A percentile compares a stretch with the other conserved stretches of the same genome.
Evolutionary conservation across 2,113 vertebrate genomes (phyloP).

Genomic region (Neomonachus schauinslandi): DNA sequence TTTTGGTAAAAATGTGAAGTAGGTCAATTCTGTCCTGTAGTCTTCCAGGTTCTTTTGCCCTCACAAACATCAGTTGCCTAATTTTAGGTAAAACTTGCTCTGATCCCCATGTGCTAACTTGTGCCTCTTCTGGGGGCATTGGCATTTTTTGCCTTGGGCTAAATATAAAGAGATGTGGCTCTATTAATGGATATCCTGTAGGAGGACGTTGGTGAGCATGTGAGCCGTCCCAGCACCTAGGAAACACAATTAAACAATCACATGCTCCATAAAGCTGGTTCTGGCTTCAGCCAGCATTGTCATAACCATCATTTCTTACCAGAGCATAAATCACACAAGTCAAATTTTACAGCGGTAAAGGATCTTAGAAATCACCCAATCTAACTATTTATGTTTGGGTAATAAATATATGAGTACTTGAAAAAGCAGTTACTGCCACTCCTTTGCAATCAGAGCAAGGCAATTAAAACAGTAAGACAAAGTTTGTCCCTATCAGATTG

Average conservation of each 20-base stretch:
- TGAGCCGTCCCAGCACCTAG: not conserved
- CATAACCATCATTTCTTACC: not conserved
- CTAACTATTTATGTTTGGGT: slow-evolving; percentile 8
- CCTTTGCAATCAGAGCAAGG: not conserved
- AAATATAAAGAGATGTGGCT: not conserved
- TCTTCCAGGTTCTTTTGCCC: not conserved
- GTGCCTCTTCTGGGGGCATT: not conserved
- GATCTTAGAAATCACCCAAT: not conserved
- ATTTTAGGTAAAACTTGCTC: not conserved
- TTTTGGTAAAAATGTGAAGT: not conserved
- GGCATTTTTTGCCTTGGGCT: not conserved
- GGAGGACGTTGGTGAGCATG: not conserved
- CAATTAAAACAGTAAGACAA: not conserved
- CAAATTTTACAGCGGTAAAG: not conserved
- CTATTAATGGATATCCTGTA: not conserved
- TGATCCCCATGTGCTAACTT: not conserved
- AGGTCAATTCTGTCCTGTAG: not conserved
- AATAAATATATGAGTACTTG: not conserved
- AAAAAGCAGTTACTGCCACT: not conserved
- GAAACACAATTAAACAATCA: not conserved
- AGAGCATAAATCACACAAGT: not conserved
- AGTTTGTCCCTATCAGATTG: not conserved
- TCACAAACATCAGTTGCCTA: not conserved
- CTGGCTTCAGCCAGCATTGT: not conserved
- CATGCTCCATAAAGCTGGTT: not conserved